phyloP scores from a whole-genome alignment of 2,113 vertebrate genomes.

The Pelecanoides urinatrix region DNA sequence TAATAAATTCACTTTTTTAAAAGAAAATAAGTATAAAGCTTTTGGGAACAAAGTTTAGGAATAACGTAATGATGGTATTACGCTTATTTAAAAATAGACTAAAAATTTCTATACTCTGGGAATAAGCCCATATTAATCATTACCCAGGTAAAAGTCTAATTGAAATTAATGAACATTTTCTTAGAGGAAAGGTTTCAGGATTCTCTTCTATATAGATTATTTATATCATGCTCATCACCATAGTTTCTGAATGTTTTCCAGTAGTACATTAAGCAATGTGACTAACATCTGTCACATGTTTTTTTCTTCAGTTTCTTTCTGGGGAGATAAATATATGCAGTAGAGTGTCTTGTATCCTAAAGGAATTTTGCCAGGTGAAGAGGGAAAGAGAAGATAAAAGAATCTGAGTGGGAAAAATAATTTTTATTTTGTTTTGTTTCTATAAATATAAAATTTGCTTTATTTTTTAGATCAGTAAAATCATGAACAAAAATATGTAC shows the following conservation, averaged over 20 bases:
- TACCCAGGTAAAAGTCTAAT: not conserved
- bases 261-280: constrained; percentile 21
- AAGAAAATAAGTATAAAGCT: not conserved
- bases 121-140: not conserved
- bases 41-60: not conserved
- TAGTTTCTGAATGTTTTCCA: constrained; percentile 36
- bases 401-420: not conserved
- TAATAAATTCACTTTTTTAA: not conserved
- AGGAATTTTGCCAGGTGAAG: not conserved
- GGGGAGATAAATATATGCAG: constrained; percentile 6
- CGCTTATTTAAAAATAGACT: not conserved
- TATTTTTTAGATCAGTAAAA: not conserved
- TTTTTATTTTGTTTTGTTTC: not conserved
- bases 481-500: not conserved
- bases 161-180: constrained; percentile 18
- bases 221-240: constrained; percentile 40
- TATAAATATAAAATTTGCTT: not conserved
- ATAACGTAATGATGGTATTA: not conserved
- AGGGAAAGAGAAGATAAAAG: not conserved
- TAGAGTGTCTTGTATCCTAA: not conserved
- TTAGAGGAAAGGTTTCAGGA: not conserved
- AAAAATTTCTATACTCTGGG: not conserved
- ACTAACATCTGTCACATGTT: constrained; percentile 44
- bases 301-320: not conserved
- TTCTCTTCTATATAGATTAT: not conserved